Evolutionary conservation across 2,797 vertebrate genomes (phyloP).

Genomic region (Semotilus atromaculatus): DNA sequence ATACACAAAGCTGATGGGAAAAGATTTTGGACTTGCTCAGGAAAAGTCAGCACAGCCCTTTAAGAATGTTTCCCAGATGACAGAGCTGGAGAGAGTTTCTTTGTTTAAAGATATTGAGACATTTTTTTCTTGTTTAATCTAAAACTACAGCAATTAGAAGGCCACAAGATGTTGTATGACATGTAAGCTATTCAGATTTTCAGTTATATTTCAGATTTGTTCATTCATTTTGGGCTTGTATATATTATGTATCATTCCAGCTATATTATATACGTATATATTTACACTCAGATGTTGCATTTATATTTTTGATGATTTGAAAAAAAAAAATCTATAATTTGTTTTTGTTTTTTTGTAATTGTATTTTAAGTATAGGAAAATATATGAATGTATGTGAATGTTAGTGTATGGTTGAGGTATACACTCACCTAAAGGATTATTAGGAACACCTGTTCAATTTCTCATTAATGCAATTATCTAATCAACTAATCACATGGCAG

Average conservation of each 20-base stretch:
- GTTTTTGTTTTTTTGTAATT: no score
- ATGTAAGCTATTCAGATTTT: not conserved
- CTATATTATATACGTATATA: no score
- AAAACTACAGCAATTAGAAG: not conserved
- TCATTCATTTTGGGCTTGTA: not conserved
- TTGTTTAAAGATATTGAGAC: not conserved
- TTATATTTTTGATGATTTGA: no score
- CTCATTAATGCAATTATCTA: no score
- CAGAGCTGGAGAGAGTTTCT: slow-evolving; percentile 7
- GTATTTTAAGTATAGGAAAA: no score
- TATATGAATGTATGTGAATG: no score
- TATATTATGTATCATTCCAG: not conserved
- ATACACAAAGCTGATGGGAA: slow-evolving; percentile 37
- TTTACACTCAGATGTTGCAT: no score
- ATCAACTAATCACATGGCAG: no score
- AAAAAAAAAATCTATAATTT: no score
- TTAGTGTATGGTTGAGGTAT: no score
- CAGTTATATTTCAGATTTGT: not conserved
- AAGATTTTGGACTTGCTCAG: slow-evolving; percentile 14
- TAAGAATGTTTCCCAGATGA: slow-evolving; percentile 31
- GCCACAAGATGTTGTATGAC: not conserved
- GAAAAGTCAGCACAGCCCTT: slow-evolving; percentile 10
- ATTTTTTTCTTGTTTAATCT: not conserved
- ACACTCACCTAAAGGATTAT: no score
- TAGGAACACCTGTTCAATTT: no score